These are phyloP conservation scores for Vanessa cardui DNA, from an alignment of 2,888 invertebrate genomes.

Conservation along the genomic window DNA sequence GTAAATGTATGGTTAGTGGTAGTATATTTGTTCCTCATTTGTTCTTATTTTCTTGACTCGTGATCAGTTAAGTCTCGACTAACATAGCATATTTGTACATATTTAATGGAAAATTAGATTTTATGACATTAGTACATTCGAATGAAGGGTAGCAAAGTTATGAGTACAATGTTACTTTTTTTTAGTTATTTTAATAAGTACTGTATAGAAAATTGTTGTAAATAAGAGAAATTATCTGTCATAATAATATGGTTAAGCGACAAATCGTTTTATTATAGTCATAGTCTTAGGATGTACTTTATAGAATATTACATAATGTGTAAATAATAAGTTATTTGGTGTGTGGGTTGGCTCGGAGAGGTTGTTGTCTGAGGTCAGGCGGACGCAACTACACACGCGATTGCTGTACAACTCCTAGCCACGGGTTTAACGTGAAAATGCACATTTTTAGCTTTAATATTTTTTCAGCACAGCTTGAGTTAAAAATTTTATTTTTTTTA, in stretches of 20 bases:
- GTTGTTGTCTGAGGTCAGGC: slow-evolving; percentile 21
- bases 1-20: slow-evolving; percentile 69
- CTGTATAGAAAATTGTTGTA: slow-evolving; percentile 79
- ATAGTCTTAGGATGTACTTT: slow-evolving; percentile 77
- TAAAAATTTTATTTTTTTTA: slow-evolving; percentile 47
- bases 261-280: slow-evolving; percentile 81
- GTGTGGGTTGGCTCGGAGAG: slow-evolving; percentile 46
- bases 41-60: slow-evolving; percentile 70
- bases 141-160: slow-evolving; percentile 72
- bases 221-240: slow-evolving; percentile 82
- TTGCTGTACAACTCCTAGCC: slow-evolving; percentile 27
- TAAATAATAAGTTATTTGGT: slow-evolving; percentile 73
- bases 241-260: slow-evolving; percentile 80
- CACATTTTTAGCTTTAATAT: slow-evolving; percentile 77
- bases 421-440: slow-evolving; percentile 61
- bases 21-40: slow-evolving; percentile 78
- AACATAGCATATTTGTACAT: slow-evolving; percentile 73
- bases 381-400: slow-evolving; percentile 26
- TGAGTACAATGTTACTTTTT: slow-evolving; percentile 81
- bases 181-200: slow-evolving; percentile 68
- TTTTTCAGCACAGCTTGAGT: slow-evolving; percentile 67
- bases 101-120: slow-evolving; percentile 57
- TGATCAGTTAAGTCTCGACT: slow-evolving; percentile 80
- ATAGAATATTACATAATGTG: slow-evolving; percentile 64
- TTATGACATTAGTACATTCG: slow-evolving; percentile 72